Evolutionary conservation across 2,888 invertebrate genomes (phyloP), one percentile per base, ranked within the genome.

Genomic region (Masnerella sp.): DNA sequence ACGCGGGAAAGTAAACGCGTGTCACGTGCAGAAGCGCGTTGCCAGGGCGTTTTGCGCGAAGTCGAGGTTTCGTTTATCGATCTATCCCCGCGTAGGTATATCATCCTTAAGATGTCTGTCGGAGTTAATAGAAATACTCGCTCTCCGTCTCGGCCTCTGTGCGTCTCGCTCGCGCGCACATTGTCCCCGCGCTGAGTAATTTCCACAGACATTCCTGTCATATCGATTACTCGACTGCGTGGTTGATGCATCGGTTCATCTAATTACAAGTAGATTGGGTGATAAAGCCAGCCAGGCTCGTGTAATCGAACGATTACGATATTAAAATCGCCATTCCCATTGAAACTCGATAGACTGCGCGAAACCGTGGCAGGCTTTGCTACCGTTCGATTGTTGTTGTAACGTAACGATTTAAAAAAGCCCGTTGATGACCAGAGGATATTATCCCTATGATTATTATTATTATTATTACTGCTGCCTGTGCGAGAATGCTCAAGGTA

Each of bases 181-280:
- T 65, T 71, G 64, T 71, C 65, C 58, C 54, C 22, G 52, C 17
- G 30, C 51, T 47, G 56, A 64, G 70, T 62, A 64, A 64, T 70
- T 64, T 64, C 70, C 54, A 64, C 58, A 64, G 43, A 51, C 70
- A 70, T 61, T 70, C 62, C 56, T 64, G 58, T 70, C 64, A 70
- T 70, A 70, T 70, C 58, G 70, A 70, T 70, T 64, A 58, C 64
- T 34, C 70, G 49, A 64, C 36, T 51, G 51, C 64, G 56, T 40
- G 70, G 64, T 64, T 64, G 56, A 56, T 58, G 70, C 70, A 47
- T 58, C 51, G 70, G 70, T 70, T 64, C 62, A 58, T 70, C 58
- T 70, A 70, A 70, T 70, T 64, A 58, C 56, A 70, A 64, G 58
- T 43, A 58, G 58, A 54, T 64, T 70, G 28, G 62, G 36, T 43